phyloP scores from a whole-genome alignment of 2,888 invertebrate genomes.

The Corbicula japonica region DNA sequence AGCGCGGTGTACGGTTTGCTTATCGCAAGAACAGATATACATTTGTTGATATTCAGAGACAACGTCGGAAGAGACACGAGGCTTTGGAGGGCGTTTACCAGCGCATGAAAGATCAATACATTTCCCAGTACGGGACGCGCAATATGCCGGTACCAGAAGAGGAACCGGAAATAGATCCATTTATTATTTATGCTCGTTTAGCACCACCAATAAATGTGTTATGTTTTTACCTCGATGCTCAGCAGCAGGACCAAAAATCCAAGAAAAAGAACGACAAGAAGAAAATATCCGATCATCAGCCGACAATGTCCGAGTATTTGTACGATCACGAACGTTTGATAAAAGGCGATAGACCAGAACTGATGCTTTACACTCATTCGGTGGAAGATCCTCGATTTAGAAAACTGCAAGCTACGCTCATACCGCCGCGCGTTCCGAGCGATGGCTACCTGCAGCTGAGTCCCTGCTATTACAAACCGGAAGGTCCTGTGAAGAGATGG shows the following conservation, averaged over 20 bases:
- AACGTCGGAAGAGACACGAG: conserved; percentile 62
- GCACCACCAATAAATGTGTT: conserved; percentile 61
- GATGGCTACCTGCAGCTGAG: conserved; percentile 79
- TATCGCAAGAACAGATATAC: conserved; percentile 63
- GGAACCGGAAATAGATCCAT: conserved; percentile 56
- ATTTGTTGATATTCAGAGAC: conserved; percentile 41
- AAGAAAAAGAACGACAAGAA: conserved; percentile 11
- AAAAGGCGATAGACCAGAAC: background rate
- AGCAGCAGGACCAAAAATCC: conserved; percentile 16
- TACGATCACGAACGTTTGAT: conserved; percentile 31
- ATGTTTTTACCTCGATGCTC: conserved; percentile 49
- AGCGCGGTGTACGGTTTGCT: conserved; percentile 62
- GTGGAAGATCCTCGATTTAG: conserved; percentile 76
- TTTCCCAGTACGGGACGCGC: conserved; percentile 49
- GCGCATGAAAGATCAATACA: conserved; percentile 52
- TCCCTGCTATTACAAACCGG: conserved; percentile 64
- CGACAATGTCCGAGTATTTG: conserved; percentile 22
- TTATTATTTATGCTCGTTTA: conserved; percentile 54
- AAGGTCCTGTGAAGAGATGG: background rate
- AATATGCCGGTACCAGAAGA: conserved; percentile 51
- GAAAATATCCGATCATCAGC: conserved; percentile 24
- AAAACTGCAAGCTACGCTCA: conserved; percentile 66
- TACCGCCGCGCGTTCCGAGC: conserved; percentile 60
- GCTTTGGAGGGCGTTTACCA: conserved; percentile 50
- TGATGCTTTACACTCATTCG: conserved; percentile 47